A percentile compares a stretch with the other conserved stretches of the same genome.
These are phyloP conservation scores for Odontophorus gujanensis DNA, from an alignment of 2,113 vertebrate genomes.

Conservation along the genomic window DNA sequence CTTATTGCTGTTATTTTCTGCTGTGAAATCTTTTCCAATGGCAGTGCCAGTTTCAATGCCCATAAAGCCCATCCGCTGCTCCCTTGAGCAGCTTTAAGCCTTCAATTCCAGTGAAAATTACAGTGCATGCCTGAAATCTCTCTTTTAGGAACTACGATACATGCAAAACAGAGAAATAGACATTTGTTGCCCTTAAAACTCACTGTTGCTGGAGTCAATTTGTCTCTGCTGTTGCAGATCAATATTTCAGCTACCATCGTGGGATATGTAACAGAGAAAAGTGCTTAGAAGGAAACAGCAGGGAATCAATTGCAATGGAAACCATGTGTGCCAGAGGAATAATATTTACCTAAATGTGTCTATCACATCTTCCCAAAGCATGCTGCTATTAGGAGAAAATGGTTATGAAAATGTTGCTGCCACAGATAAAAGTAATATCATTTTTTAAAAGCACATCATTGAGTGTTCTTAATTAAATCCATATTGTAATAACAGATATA, in stretches of 20 bases:
- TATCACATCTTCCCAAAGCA: constrained; percentile 34
- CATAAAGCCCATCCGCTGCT: neutral
- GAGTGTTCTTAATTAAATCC: constrained; percentile 41
- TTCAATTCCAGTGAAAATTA: neutral
- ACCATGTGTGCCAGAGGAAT: constrained; percentile 43
- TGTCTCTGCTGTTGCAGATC: neutral
- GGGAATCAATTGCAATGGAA: constrained; percentile 40
- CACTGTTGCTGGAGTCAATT: constrained; percentile 18
- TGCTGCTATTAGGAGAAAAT: constrained; percentile 21
- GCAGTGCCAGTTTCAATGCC: neutral
- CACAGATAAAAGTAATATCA: neutral
- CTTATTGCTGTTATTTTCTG: neutral
- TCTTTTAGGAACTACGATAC: neutral
- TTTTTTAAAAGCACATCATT: neutral
- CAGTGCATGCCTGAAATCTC: neutral
- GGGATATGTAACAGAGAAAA: constrained; percentile 15
- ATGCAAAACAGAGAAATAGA: neutral
- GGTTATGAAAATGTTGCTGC: constrained; percentile 5
- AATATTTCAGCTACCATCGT: constrained; percentile 31
- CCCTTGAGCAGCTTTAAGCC: neutral
- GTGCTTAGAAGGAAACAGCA: constrained; percentile 30
- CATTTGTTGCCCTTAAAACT: neutral
- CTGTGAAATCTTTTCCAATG: neutral
- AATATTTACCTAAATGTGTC: constrained; percentile 55
- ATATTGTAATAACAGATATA: constrained; percentile 33